Evolutionary conservation across 2,888 invertebrate species (phyloP).

Genomic region (Drosophila eohydei): DNA sequence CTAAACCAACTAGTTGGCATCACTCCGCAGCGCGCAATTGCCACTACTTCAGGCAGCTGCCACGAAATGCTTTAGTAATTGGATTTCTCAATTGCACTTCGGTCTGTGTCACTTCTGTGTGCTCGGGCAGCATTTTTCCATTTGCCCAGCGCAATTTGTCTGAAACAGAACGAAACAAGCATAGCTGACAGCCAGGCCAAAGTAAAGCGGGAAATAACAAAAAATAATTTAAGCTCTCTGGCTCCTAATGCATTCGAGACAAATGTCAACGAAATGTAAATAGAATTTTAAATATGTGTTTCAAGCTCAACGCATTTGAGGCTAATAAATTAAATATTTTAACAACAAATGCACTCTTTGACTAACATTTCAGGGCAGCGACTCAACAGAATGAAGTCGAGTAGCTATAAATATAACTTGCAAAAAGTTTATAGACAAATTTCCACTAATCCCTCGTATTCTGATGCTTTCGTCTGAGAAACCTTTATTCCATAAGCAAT

Average conservation of each 20-base stretch:
- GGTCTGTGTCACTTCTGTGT: constrained; percentile 11
- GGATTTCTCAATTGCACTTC: constrained; percentile 35
- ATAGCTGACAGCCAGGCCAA: constrained; percentile 43
- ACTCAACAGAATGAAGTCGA: neutral
- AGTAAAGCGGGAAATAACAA: constrained; percentile 7
- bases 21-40: too few relatives aligned
- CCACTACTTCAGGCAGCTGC: constrained; percentile 18
- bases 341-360: neutral
- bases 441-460: neutral
- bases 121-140: constrained; percentile 36
- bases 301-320: too few relatives aligned
- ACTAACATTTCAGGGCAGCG: too few relatives aligned
- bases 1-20: too few relatives aligned
- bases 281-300: constrained; percentile 5
- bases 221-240: neutral
- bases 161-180: constrained; percentile 11
- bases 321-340: neutral
- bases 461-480: neutral
- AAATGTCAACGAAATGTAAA: constrained; percentile 5
- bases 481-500: neutral
- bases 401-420: neutral
- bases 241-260: constrained; percentile 4
- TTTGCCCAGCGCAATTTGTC: constrained; percentile 41
- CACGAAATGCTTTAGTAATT: constrained; percentile 45
- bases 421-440: neutral